phyloP scores from a whole-genome alignment of 2,888 invertebrate species.

The Eupithecia tripunctaria region DNA sequence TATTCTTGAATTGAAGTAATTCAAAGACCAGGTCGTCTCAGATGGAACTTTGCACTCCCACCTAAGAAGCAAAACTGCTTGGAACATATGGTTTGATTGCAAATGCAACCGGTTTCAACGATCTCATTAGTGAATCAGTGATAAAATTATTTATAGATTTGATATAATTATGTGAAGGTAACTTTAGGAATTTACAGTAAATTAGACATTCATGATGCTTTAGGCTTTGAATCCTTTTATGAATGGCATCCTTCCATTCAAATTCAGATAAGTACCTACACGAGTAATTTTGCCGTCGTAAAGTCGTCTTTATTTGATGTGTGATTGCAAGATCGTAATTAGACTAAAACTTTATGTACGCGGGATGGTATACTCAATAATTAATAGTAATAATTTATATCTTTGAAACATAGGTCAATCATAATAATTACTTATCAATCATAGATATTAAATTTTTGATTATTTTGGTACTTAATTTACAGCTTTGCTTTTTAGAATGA shows the following conservation, averaged over 20 bases:
- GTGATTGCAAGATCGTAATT: constrained; percentile 1
- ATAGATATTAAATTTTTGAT: no score
- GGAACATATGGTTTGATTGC: background rate
- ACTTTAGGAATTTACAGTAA: background rate
- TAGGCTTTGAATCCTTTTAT: background rate
- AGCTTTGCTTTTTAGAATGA: background rate
- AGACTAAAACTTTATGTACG: background rate
- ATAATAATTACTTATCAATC: no score
- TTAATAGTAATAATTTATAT: background rate
- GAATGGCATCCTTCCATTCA: background rate
- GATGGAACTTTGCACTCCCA: no score
- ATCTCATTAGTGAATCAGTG: background rate
- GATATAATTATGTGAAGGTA: background rate
- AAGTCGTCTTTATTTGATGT: constrained; percentile 4
- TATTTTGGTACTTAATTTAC: background rate
- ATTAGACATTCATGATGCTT: background rate
- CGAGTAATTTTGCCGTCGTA: background rate
- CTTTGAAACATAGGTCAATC: no score
- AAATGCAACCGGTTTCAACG: background rate
- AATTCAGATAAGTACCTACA: constrained; percentile 8
- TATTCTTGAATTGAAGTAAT: no score
- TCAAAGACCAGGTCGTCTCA: no score
- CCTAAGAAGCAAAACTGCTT: no score
- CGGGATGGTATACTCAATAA: background rate
- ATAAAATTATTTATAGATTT: background rate